A percentile compares a stretch with the other conserved stretches of the same genome.
Evolutionary conservation across 2,888 invertebrate genomes (phyloP).

Genomic region (Tanytarsus gracilentus): DNA sequence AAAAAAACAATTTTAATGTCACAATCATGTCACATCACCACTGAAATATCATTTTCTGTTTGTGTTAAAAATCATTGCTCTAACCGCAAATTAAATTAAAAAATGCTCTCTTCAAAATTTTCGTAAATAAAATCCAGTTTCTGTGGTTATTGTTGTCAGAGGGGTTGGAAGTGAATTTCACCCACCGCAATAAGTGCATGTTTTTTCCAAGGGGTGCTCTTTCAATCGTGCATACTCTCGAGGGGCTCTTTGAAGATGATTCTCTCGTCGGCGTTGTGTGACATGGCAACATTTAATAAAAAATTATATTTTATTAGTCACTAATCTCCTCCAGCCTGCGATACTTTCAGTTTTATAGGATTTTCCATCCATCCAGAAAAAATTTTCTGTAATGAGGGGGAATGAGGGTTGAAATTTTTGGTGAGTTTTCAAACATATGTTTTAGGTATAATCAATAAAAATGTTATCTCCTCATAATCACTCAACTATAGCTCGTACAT

Average conservation of each 20-base stretch:
- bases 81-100: slow-evolving; percentile 10
- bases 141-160: not conserved
- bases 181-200: not conserved
- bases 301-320: slow-evolving; percentile 27
- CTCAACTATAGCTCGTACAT: no score
- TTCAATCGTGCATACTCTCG: slow-evolving; percentile 4
- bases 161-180: not conserved
- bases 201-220: not conserved
- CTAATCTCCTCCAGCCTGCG: slow-evolving; percentile 14
- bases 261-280: slow-evolving; percentile 9
- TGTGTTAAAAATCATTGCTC: not conserved
- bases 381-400: slow-evolving; percentile 24
- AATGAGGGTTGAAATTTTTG: not conserved
- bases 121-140: no score
- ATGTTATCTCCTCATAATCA: slow-evolving; percentile 23
- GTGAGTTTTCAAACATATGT: slow-evolving; percentile 18
- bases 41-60: slow-evolving; percentile 10
- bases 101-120: no score
- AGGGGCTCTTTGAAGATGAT: slow-evolving; percentile 3
- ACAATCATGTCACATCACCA: no score
- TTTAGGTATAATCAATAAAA: slow-evolving; percentile 25
- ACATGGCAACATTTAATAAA: slow-evolving; percentile 29
- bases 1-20: no score
- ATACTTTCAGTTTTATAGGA: not conserved
- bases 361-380: not conserved